Percentiles rank a stretch among this genome's conserved stretches.
These are phyloP conservation scores for Leptinotarsa tumamoca DNA, from an alignment of 2,888 invertebrate species.

Conservation along the genomic window DNA sequence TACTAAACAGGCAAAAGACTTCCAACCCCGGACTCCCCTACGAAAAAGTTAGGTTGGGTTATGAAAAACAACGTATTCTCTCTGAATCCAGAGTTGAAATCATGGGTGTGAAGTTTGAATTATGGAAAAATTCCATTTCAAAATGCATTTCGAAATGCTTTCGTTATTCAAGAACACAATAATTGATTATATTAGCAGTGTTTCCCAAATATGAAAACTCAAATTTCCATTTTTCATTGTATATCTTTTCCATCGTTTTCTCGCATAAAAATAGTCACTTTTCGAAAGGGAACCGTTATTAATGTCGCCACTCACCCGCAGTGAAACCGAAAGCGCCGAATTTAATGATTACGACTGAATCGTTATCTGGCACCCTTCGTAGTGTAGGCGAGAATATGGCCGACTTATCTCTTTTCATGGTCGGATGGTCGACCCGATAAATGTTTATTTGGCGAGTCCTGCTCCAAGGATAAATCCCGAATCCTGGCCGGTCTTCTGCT, in stretches of 20 bases:
- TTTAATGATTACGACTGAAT: constrained; percentile 24
- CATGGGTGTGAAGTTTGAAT: no score
- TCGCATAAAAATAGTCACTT: constrained; percentile 21
- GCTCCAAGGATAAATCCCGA: constrained; percentile 43
- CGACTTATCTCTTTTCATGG: constrained; percentile 53
- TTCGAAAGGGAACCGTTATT: constrained; percentile 29
- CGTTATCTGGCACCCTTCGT: constrained; percentile 18
- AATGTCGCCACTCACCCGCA: constrained; percentile 28
- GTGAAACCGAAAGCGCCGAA: constrained; percentile 21
- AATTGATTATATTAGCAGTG: no score
- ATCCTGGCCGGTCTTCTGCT: constrained; percentile 14
- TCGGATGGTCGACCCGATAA: constrained; percentile 47
- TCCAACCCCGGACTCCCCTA: no score
- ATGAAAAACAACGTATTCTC: no score
- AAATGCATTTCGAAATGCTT: no score
- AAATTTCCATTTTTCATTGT: constrained; percentile 22
- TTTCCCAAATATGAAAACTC: constrained; percentile 15
- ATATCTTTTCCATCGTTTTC: constrained; percentile 8
- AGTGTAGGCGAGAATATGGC: constrained; percentile 37
- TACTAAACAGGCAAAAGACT: no score
- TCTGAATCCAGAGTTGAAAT: no score
- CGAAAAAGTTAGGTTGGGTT: no score
- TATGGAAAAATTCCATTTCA: no score
- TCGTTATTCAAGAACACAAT: no score
- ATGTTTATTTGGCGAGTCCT: constrained; percentile 44